phyloP scores from a whole-genome alignment of 2,113 vertebrate genomes.

The Microcebus murinus region DNA sequence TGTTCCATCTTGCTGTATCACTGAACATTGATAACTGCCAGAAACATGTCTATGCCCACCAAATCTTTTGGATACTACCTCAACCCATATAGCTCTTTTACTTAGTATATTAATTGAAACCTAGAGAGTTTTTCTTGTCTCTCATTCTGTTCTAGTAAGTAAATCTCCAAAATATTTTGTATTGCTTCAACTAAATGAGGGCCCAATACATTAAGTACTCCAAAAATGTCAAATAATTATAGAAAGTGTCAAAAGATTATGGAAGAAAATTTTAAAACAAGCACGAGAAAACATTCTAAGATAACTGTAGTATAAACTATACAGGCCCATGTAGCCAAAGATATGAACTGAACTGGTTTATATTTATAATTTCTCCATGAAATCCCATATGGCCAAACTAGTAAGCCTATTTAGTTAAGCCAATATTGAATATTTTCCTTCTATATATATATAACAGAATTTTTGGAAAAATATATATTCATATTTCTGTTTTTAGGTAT shows the following conservation, averaged over 20 bases:
- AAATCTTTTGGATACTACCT: not conserved
- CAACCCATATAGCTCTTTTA: not conserved
- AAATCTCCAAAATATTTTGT: not conserved
- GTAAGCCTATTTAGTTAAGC: not conserved
- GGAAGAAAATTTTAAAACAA: not conserved
- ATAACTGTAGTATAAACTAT: not conserved
- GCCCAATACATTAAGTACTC: not conserved
- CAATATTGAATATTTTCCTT: slow-evolving; percentile 1
- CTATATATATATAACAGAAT: not conserved
- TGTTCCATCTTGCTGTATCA: not conserved
- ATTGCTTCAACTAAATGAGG: not conserved
- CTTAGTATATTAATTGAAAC: not conserved
- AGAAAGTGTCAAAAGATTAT: not conserved
- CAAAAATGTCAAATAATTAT: not conserved
- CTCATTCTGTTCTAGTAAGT: not conserved
- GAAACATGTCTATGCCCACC: not conserved
- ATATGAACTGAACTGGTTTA: not conserved
- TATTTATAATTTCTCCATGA: not conserved
- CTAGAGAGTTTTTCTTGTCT: not conserved
- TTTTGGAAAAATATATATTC: not conserved
- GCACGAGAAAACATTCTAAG: not conserved
- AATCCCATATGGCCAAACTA: not conserved
- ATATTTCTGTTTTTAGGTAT: not conserved
- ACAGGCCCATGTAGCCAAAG: not conserved
- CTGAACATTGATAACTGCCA: not conserved